Percentiles rank a stretch among this genome's conserved stretches.
Evolutionary conservation across 2,888 invertebrate species (phyloP).

Genomic region (Parascotia fuliginaria): DNA sequence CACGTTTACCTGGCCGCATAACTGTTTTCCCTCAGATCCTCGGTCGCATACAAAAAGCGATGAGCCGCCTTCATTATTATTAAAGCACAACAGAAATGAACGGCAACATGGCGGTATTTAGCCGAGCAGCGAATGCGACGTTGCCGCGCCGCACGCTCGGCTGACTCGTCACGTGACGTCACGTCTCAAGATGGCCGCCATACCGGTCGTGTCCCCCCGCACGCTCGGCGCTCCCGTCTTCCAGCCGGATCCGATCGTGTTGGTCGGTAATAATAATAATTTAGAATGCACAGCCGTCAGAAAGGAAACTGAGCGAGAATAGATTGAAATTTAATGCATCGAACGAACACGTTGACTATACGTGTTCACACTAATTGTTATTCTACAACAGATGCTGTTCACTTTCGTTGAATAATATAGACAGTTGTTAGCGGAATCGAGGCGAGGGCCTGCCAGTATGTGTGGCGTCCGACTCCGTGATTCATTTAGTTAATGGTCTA

Average conservation of each 20-base stretch:
- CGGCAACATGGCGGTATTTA: slow-evolving; percentile 70
- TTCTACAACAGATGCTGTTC: slow-evolving; percentile 79
- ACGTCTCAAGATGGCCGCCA: slow-evolving; percentile 86
- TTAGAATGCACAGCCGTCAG: slow-evolving; percentile 78
- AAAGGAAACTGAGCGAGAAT: slow-evolving; percentile 82
- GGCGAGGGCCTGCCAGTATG: slow-evolving; percentile 51
- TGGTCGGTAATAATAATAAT: slow-evolving; percentile 80
- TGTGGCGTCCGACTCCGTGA: slow-evolving; percentile 55
- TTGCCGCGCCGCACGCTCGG: slow-evolving; percentile 79
- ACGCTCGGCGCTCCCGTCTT: slow-evolving; percentile 70
- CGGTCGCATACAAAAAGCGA: slow-evolving; percentile 75
- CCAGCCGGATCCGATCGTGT: slow-evolving; percentile 78
- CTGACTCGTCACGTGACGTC: slow-evolving; percentile 86
- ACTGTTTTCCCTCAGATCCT: slow-evolving; percentile 79
- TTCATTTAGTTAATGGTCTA: slow-evolving; percentile 58
- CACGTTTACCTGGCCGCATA: slow-evolving; percentile 76
- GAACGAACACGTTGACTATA: slow-evolving; percentile 66
- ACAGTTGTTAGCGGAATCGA: slow-evolving; percentile 67
- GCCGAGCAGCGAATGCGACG: slow-evolving; percentile 66
- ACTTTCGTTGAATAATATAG: slow-evolving; percentile 81
- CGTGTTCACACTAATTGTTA: slow-evolving; percentile 77
- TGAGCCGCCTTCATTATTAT: slow-evolving; percentile 73
- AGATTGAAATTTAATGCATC: slow-evolving; percentile 82
- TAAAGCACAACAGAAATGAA: slow-evolving; percentile 71
- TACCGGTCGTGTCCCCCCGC: slow-evolving; percentile 75